Conservation (phyloP, 2,888 invertebrate species). For the Micropterix aruncella region DNA sequence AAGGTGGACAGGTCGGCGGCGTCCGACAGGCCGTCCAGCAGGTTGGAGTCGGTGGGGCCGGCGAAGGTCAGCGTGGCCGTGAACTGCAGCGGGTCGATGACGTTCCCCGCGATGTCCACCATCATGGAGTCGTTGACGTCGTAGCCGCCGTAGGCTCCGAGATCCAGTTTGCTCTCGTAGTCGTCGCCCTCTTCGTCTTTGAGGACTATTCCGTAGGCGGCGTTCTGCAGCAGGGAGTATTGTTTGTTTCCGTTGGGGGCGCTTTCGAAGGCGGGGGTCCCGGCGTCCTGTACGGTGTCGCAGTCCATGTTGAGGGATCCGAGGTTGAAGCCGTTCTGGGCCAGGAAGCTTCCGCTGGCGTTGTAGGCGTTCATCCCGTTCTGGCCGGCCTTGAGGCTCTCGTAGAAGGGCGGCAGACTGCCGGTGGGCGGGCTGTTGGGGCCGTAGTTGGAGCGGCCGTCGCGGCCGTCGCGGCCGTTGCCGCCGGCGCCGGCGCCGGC, state of each 20-base stretch:
- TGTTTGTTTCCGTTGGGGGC: conserved; percentile 36
- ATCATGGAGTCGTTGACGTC: conserved; percentile 64
- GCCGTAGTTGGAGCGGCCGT: conserved; percentile 74
- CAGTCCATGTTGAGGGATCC: conserved; percentile 62
- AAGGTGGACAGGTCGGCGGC: conserved; percentile 65
- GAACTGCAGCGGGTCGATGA: conserved; percentile 71
- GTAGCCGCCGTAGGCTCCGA: conserved; percentile 42
- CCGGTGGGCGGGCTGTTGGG: conserved; percentile 81
- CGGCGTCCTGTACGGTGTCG: conserved; percentile 47
- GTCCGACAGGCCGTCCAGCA: conserved; percentile 66
- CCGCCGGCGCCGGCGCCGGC: conserved; percentile 56
- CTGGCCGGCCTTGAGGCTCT: conserved; percentile 70
- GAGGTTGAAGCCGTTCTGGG: conserved; percentile 51
- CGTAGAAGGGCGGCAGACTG: conserved; percentile 79
- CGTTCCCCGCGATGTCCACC: conserved; percentile 64
- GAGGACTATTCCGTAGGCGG: conserved; percentile 64
- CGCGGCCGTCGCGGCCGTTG: conserved; percentile 65
- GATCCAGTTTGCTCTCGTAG: conserved; percentile 62
- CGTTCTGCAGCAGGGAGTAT: conserved; percentile 68
- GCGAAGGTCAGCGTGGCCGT: conserved; percentile 70
- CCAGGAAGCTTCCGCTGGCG: conserved; percentile 46
- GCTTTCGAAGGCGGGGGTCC: conserved; percentile 32
- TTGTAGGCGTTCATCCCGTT: conserved; percentile 52
- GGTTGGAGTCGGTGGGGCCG: conserved; percentile 59
- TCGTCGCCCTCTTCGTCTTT: conserved; percentile 70